Percentiles rank a stretch among this genome's conserved stretches.
Evolutionary conservation across 1,140 invertebrate species (phyloP).

Genomic region (Brachionus plicatilis): DNA sequence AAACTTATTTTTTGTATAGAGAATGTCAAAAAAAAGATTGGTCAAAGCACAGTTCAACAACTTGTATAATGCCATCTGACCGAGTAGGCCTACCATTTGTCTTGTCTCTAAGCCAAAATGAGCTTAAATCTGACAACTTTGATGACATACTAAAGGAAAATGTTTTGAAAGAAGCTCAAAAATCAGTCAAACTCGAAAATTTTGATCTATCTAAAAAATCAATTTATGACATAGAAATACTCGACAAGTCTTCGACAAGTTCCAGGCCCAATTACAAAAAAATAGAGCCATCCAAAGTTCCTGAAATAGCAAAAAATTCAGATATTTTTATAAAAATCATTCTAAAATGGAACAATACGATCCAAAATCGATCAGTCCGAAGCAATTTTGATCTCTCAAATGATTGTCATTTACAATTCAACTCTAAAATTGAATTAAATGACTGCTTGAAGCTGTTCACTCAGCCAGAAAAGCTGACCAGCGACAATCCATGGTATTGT

Average conservation of each 20-base stretch:
- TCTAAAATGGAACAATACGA: constrained; percentile 21
- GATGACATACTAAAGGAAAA: not conserved
- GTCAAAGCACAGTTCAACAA: not conserved
- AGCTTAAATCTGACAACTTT: not conserved
- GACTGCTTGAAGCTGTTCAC: constrained; percentile 60
- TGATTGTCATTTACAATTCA: not conserved
- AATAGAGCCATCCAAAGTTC: not conserved
- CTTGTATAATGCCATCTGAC: not conserved
- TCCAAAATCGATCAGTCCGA: not conserved
- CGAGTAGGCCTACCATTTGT: constrained; percentile 26
- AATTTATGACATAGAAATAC: not conserved
- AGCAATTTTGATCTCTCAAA: not conserved
- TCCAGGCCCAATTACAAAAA: not conserved
- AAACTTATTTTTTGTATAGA: not conserved
- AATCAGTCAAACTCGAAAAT: not conserved
- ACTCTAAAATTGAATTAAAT: constrained; percentile 51
- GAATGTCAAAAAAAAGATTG: constrained; percentile 34
- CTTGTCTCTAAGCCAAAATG: not conserved
- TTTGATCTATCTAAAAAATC: not conserved
- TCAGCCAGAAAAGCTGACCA: constrained; percentile 59
- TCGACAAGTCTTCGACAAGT: not conserved
- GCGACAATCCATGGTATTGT: constrained; percentile 60
- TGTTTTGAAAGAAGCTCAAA: not conserved
- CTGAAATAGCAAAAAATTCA: not conserved
- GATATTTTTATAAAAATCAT: not conserved